Evolutionary conservation across 2,888 invertebrate species (phyloP).

Genomic region (Rhyacophila evoluta): DNA sequence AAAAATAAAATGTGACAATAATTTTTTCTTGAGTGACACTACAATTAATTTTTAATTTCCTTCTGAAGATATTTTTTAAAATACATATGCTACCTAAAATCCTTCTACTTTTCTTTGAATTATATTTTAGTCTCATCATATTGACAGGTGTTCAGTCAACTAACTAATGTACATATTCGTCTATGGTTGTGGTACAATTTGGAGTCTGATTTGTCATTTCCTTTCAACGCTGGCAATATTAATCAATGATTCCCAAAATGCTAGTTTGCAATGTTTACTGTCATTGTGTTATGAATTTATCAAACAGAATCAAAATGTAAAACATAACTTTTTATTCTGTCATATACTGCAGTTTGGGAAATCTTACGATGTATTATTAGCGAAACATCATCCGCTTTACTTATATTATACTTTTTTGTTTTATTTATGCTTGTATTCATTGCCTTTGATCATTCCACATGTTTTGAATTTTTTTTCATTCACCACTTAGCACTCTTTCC

Average conservation of each 20-base stretch:
- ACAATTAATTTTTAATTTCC: no score
- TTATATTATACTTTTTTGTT: not conserved
- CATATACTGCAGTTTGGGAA: conserved; percentile 4
- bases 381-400: not conserved
- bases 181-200: conserved; percentile 1
- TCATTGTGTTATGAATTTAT: not conserved
- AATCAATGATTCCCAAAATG: conserved; percentile 15
- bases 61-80: no score
- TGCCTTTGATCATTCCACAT: conserved; percentile 20
- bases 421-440: not conserved
- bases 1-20: no score
- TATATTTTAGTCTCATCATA: no score
- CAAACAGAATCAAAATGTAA: not conserved
- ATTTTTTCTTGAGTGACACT: no score
- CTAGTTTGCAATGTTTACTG: not conserved
- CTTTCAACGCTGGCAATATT: not conserved
- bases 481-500: not conserved
- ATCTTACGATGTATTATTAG: not conserved
- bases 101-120: no score
- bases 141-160: not conserved
- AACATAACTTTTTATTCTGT: not conserved
- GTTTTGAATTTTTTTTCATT: conserved; percentile 15
- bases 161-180: not conserved
- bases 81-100: no score
- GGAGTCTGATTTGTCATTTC: not conserved